These are phyloP conservation scores for Microplitis deprimator DNA, from an alignment of 2,888 invertebrate genomes.

Conservation along the genomic window DNA sequence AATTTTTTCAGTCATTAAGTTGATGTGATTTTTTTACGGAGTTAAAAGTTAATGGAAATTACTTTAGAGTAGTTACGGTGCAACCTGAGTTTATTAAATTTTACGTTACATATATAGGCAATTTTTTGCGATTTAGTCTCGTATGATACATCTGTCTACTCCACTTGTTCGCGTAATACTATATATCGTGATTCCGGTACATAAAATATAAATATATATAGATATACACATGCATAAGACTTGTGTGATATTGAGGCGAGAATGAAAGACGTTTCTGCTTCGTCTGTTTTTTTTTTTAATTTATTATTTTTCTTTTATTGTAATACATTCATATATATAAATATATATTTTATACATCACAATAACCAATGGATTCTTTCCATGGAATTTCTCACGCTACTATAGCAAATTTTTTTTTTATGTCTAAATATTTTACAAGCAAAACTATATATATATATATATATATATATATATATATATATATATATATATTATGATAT, in stretches of 20 bases:
- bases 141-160: neutral
- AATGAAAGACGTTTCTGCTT: constrained; percentile 28
- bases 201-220: constrained; percentile 8
- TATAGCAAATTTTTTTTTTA: neutral
- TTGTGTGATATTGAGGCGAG: constrained; percentile 6
- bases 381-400: constrained; percentile 33
- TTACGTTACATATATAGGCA: neutral
- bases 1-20: neutral
- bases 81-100: neutral
- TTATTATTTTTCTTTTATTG: constrained; percentile 11
- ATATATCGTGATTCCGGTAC: constrained; percentile 30
- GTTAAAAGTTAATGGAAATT: neutral
- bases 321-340: constrained; percentile 13
- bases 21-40: neutral
- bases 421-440: neutral
- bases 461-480: no score
- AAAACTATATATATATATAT: no score
- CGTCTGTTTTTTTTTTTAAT: constrained; percentile 5
- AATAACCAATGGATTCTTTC: constrained; percentile 31
- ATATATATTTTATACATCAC: constrained; percentile 29
- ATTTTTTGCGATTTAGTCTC: neutral
- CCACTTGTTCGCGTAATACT: constrained; percentile 26
- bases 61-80: neutral
- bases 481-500: no score
- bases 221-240: neutral